Evolutionary conservation across 2,888 invertebrate genomes (phyloP).

Genomic region (Cerastoderma edule): DNA sequence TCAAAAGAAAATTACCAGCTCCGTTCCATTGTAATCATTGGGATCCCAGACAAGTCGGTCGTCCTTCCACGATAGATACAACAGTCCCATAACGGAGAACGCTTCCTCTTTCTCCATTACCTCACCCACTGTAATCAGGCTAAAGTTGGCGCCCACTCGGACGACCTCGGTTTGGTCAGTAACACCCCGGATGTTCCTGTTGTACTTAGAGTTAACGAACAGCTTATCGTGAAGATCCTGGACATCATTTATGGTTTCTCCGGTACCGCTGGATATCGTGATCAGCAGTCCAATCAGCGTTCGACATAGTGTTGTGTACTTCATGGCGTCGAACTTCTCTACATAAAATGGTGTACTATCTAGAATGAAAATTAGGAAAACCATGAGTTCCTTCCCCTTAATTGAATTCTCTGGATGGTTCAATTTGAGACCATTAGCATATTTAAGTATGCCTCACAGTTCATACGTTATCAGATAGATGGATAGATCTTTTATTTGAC

Average conservation of each 20-base stretch:
- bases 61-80: slow-evolving; percentile 32
- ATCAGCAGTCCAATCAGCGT: too few species aligned
- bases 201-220: not conserved
- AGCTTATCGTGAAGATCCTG: not conserved
- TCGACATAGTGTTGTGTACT: too few species aligned
- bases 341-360: too few species aligned
- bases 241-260: not conserved
- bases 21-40: slow-evolving; percentile 23
- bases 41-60: slow-evolving; percentile 36
- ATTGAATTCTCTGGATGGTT: too few species aligned
- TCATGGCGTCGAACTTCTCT: too few species aligned
- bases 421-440: too few species aligned
- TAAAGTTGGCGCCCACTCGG: slow-evolving; percentile 4
- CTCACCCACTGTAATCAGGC: not conserved
- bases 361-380: too few species aligned
- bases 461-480: too few species aligned
- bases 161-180: not conserved
- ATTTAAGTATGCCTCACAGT: too few species aligned
- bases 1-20: slow-evolving; percentile 7
- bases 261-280: too few species aligned
- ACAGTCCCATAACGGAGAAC: slow-evolving; percentile 22
- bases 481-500: too few species aligned
- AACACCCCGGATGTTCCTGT: slow-evolving; percentile 6
- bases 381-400: too few species aligned
- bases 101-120: slow-evolving; percentile 30